These are phyloP conservation scores for Calliopum simillimum DNA, from an alignment of 2,888 invertebrate genomes.

Conservation along the genomic window DNA sequence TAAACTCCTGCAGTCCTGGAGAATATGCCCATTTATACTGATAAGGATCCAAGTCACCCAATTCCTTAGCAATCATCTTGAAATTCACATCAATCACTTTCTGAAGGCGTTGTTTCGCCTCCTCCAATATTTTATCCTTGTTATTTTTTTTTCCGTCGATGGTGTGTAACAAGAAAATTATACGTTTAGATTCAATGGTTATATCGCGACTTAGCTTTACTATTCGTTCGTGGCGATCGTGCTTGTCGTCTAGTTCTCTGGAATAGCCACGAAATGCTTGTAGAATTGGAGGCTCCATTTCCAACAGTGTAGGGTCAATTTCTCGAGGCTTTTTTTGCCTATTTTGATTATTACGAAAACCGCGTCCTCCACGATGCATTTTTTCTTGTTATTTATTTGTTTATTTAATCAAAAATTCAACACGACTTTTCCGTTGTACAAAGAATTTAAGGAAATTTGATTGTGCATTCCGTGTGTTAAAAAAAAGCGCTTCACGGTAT, in stretches of 20 bases:
- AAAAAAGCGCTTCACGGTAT: too few species aligned
- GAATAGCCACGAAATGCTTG: conserved; percentile 73
- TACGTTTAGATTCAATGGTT: conserved; percentile 90
- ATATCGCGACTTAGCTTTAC: conserved; percentile 86
- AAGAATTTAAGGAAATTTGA: too few species aligned
- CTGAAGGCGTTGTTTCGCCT: conserved; percentile 76
- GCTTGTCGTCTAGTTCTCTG: conserved; percentile 77
- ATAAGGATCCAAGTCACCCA: conserved; percentile 78
- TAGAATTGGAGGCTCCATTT: conserved; percentile 59
- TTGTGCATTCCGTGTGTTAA: too few species aligned
- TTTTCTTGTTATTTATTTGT: background rate
- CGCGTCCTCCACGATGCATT: conserved; percentile 28
- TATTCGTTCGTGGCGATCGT: conserved; percentile 86
- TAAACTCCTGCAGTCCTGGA: conserved; percentile 79
- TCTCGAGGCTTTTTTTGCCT: conserved; percentile 40
- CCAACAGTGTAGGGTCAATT: conserved; percentile 51
- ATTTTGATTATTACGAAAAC: conserved; percentile 46
- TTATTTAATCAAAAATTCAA: too few species aligned
- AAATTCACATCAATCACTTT: conserved; percentile 72
- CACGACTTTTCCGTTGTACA: too few species aligned
- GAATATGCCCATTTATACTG: conserved; percentile 77
- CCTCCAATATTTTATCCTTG: conserved; percentile 69
- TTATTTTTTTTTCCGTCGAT: conserved; percentile 72
- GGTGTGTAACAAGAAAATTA: conserved; percentile 88
- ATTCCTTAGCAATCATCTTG: conserved; percentile 78